A percentile compares a stretch with the other conserved stretches of the same genome.
These are phyloP conservation scores for Melanotaenia parkinsoni DNA, from an alignment of 2,797 vertebrate genomes.

Conservation along the genomic window DNA sequence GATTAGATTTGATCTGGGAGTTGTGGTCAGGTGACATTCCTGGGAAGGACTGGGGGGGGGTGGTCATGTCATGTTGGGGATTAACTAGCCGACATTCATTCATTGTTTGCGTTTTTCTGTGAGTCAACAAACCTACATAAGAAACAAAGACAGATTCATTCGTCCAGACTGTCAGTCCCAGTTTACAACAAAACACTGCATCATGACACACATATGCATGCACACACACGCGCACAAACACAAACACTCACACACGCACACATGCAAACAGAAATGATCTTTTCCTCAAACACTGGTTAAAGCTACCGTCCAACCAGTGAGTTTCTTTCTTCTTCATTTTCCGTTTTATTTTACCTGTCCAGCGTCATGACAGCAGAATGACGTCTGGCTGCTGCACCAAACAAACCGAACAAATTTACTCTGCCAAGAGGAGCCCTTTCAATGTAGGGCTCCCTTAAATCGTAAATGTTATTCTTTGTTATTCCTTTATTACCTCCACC, in stretches of 20 bases:
- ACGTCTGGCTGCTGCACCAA: constrained; percentile 18
- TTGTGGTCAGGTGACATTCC: too few species aligned
- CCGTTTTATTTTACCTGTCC: background rate
- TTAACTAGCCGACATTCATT: constrained; percentile 24
- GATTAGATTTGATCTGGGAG: too few species aligned
- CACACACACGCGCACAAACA: too few species aligned
- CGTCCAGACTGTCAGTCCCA: constrained; percentile 50
- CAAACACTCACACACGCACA: too few species aligned
- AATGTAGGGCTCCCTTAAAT: too few species aligned
- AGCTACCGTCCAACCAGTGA: background rate
- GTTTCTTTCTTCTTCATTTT: constrained; percentile 2
- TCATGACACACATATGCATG: constrained; percentile 28
- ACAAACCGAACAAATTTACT: constrained; percentile 54
- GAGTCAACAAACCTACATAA: constrained; percentile 31
- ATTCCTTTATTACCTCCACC: too few species aligned
- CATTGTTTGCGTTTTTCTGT: constrained; percentile 1
- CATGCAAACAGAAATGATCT: background rate
- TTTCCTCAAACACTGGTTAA: background rate
- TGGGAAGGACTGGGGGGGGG: background rate
- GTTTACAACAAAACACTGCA: constrained; percentile 52
- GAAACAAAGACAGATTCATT: constrained; percentile 60
- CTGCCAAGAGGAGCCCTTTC: constrained; percentile 55
- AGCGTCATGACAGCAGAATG: constrained; percentile 10
- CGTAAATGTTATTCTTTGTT: too few species aligned
- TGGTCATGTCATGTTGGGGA: constrained; percentile 3